These are phyloP conservation scores for Drosophila setosimentum DNA, from an alignment of 2,888 invertebrate species.

Conservation along the genomic window DNA sequence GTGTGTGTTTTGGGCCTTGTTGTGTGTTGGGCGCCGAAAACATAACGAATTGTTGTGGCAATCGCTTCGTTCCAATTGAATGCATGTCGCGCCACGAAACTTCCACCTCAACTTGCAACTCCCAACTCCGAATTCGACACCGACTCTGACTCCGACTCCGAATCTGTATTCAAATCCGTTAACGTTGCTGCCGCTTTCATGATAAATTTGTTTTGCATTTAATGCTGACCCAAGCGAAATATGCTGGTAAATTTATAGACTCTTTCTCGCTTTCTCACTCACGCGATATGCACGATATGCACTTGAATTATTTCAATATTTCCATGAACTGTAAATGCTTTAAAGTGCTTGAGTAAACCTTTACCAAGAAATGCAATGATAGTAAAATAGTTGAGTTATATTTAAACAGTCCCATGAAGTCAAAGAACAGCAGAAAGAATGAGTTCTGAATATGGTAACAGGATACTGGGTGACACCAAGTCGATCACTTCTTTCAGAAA, in stretches of 20 bases:
- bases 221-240: slow-evolving; percentile 62
- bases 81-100: slow-evolving; percentile 71
- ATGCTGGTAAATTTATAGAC: slow-evolving; percentile 67
- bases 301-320: slow-evolving; percentile 43
- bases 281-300: slow-evolving; percentile 23
- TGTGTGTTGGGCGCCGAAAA: slow-evolving; percentile 69
- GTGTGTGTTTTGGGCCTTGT: slow-evolving; percentile 26
- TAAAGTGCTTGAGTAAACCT: neutral
- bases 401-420: neutral
- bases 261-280: slow-evolving; percentile 1
- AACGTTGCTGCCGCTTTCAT: slow-evolving; percentile 51
- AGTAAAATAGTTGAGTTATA: neutral
- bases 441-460: neutral
- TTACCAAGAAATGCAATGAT: neutral
- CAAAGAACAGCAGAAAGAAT: neutral
- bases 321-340: neutral
- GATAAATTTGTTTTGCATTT: slow-evolving; percentile 69
- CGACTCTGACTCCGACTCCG: slow-evolving; percentile 6
- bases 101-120: slow-evolving; percentile 43
- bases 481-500: neutral
- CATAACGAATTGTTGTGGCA: slow-evolving; percentile 82
- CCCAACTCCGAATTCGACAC: slow-evolving; percentile 20
- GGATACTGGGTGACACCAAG: neutral
- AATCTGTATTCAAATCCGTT: slow-evolving; percentile 52
- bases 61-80: slow-evolving; percentile 84